Conservation (phyloP, 2,888 invertebrate genomes). For the Minunthozetes semirufus region DNA sequence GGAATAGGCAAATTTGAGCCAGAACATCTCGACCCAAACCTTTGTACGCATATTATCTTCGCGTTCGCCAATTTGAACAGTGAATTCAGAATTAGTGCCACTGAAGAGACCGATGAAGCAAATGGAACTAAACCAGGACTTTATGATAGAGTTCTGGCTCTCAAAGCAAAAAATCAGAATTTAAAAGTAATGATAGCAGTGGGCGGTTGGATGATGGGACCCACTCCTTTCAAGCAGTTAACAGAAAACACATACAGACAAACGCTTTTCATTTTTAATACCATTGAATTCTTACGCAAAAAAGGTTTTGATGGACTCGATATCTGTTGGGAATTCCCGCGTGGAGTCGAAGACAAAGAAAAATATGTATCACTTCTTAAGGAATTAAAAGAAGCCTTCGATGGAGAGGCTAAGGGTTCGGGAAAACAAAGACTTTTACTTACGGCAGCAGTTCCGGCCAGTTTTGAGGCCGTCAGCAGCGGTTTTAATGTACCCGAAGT, state of each 20-base stretch:
- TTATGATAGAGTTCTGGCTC: conserved; percentile 72
- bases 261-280: conserved; percentile 91
- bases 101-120: conserved; percentile 63
- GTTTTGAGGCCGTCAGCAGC: conserved; percentile 85
- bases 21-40: conserved; percentile 74
- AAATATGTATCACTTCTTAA: conserved; percentile 66
- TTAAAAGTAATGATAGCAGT: conserved; percentile 62
- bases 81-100: conserved; percentile 71
- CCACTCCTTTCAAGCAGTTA: conserved; percentile 76
- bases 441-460: conserved; percentile 85
- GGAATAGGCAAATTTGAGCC: conserved; percentile 81
- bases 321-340: conserved; percentile 89
- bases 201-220: conserved; percentile 94
- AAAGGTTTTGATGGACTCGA: conserved; percentile 87
- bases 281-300: conserved; percentile 82
- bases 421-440: conserved; percentile 69
- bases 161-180: conserved; percentile 79
- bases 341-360: conserved; percentile 76
- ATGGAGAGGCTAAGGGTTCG: conserved; percentile 81
- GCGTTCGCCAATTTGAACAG: conserved; percentile 80
- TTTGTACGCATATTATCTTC: conserved; percentile 91
- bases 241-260: conserved; percentile 66
- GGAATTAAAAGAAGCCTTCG: conserved; percentile 81
- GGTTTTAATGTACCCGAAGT: conserved; percentile 92
- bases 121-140: conserved; percentile 36